Conservation (phyloP, 2,888 invertebrate species). For the Aspidiotus destructor region DNA sequence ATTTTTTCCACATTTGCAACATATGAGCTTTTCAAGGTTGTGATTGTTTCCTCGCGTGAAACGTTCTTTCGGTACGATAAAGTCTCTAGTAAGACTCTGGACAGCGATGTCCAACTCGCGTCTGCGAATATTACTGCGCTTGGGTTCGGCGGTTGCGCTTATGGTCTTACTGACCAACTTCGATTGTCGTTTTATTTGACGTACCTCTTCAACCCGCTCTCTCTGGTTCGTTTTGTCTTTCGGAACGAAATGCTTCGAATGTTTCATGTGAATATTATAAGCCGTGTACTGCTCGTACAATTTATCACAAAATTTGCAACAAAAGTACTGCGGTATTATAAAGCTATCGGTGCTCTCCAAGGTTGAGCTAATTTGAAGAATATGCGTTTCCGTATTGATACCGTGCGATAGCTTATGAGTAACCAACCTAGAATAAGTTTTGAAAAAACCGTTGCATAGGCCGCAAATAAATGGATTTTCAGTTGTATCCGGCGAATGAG, state of each 20-base stretch:
- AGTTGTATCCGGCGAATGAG: conserved; percentile 8
- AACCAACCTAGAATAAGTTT: conserved; percentile 45
- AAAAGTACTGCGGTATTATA: conserved; percentile 36
- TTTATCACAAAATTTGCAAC: conserved; percentile 36
- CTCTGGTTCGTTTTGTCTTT: conserved; percentile 17
- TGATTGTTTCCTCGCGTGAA: conserved; percentile 2
- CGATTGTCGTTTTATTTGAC: background rate
- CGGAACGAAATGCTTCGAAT: conserved; percentile 31
- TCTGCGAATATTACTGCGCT: background rate
- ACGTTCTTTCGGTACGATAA: conserved; percentile 21
- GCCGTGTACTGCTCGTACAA: conserved; percentile 36
- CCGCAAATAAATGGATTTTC: conserved; percentile 46
- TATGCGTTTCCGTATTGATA: conserved; percentile 35
- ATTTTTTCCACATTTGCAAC: conserved; percentile 34
- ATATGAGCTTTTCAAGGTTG: conserved; percentile 32
- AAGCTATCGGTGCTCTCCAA: conserved; percentile 26
- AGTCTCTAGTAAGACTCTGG: conserved; percentile 17
- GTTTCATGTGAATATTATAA: conserved; percentile 35
- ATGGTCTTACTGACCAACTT: background rate
- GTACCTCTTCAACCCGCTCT: conserved; percentile 11
- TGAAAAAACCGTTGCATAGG: conserved; percentile 49
- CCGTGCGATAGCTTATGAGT: conserved; percentile 37
- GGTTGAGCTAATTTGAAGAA: conserved; percentile 17
- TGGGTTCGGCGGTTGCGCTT: background rate
- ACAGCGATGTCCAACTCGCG: conserved; percentile 14